Evolutionary conservation across 1,140 invertebrate genomes (phyloP), one percentile per base, ranked within the genome.

Genomic region (Brachionus calyciflorus): DNA sequence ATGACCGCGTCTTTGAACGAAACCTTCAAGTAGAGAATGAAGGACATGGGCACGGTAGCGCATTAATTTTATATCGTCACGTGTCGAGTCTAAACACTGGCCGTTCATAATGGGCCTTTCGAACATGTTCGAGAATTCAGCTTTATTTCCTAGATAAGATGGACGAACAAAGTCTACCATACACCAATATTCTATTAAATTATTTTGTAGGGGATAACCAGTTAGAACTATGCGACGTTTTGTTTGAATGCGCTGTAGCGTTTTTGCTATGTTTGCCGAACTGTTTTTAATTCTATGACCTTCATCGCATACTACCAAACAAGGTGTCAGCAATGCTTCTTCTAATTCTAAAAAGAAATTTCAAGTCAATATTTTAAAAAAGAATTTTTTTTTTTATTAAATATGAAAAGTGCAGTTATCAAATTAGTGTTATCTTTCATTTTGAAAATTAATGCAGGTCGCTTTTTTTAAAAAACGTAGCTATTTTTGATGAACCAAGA

Each of bases 141-240:
- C 92, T 78, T 89, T 89, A 0, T 92, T 94, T 79, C 94, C 94
- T 10, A 98, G 84, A 3, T 97, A 86, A 85, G 91, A 93, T 1
- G 94, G 94, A 83, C 96, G 97, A 6, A 97, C 93, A 86, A 98
- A 96, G 79, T 93, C 90, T 19, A 96, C 92, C 94, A 98, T 98
- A 82, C 92, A 94, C 84, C 96, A 93, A 87, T 97, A 86, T 26
- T 76, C 73, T 12, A 33, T 89, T 10, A 98, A 88, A 87, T 97
- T 97, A 83, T 98, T 98, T 84, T 98, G 94, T 26, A 98, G 84
- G 1, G 95, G 95, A 0, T 94, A 97, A 75, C 95, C 94, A 12
- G 95, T 97, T 6, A 98, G 88, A 0, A 96, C 91, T 77, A 98
- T 91, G 78, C 94, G 88, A 14, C 93, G 86, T 28, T 87, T 85